Evolutionary conservation across 2,113 vertebrate species (phyloP), one percentile per base, ranked within the genome.

Genomic region (Rana temporaria): DNA sequence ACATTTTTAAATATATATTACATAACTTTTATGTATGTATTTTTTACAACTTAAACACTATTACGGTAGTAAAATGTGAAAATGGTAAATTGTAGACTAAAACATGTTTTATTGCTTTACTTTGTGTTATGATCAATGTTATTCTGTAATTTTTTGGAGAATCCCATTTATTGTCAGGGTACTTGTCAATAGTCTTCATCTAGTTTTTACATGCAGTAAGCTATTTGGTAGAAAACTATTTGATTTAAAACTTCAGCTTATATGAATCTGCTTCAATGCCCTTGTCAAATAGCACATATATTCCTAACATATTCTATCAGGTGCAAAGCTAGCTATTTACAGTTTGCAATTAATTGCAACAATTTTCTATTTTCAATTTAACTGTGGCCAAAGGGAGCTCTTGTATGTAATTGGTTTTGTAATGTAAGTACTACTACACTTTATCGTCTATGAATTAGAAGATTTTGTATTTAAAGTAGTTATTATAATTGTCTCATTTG

Each of bases 401-500:
- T 72, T 72, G 69, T 72, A 72, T 15, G 32, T 73, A 73, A 73
- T 73, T 73, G 70, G 2, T 73, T 73, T 73, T 73, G 12, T 57
- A n/a, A 73, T 57, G 0, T 26, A n/a, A 32, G 52, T 24, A 56
- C 26, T 32, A n/a, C 52, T 73, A 73, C 55, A 73, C 70, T 57
- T 73, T 71, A 16, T 73, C 70, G 57, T 53, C 53, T 56, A 71
- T 48, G 20, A 32, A 17, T 17, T 56, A n/a, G 53, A 57, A 57
- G 55, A 24, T 73, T 32, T 73, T 57, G 55, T 73, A 52, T 56
- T 72, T 72, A 19, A 72, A 56, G 69, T 72, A 72, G 52, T 72
- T 70, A n/a, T 70, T 72, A 55, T 72, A 72, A 72, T 56, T 72
- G 52, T 72, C 69, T 72, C 22, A 55, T 72, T 55, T 72, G 69